Evolutionary conservation across 1,140 invertebrate genomes (phyloP), one percentile per base, ranked within the genome.

Genomic region (Tetramorium alpestre): DNA sequence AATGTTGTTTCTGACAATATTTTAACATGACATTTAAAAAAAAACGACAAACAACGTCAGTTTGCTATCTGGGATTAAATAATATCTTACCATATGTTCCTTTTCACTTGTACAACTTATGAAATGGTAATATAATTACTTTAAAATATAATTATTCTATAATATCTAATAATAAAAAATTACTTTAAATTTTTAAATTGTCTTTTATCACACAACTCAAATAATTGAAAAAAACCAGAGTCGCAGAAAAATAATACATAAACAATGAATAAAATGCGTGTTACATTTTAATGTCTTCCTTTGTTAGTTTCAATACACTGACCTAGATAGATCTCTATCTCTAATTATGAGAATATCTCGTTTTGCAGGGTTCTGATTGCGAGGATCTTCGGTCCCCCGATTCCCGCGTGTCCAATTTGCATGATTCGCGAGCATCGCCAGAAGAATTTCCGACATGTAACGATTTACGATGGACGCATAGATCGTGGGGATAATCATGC

Each of bases 401-500:
- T 22, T 22, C 22, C 25, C 38, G 49, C 33, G 38, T 67, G 62
- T 67, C 10, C 62, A 56, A 44, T 81, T 81, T 49, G 73, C n/a
- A 47, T 86, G 41, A 38, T 81, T 76, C 47, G 41, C 7, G n/a
- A 51, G 33, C 33, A 56, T 56, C 38, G n/a, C 73, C 11, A 85
- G 47, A 47, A 88, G 70, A 90, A 86, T 88, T 91, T 90, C 73
- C 89, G 54, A 64, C 76, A 51, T 54, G 10, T 91, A 91, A 91
- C 73, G 82, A 90, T 91, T 84, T 65, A 75, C 44, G 87, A 67
- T 88, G 82, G 60, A 91, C 70, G 60, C 33, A 65, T 67, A 89
- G 89, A 90, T 90, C 75, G 47, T 67, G 41, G 41, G 73, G 85
- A 90, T 90, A 90, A 90, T 90, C 86, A 65, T 77, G 82, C 77